Evolutionary conservation across 53 echinoderm and acorn worm genomes (phyloP), one percentile per base, ranked within the genome.

Genomic region (Apostichopus leukothele): DNA sequence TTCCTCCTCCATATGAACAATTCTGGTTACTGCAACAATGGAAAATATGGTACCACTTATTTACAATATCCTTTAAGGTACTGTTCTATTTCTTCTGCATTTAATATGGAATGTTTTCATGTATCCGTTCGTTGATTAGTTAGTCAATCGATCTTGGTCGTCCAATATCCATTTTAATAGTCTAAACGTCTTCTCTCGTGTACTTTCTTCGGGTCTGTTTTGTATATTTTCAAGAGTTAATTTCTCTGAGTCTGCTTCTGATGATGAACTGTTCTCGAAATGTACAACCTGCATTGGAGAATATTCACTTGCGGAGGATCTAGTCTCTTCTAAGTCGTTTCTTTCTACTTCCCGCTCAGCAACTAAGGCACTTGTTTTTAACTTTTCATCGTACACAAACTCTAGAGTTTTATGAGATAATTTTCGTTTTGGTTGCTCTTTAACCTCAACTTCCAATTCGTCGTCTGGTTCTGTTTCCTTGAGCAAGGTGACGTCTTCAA

Each of bases 141-240:
- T 3, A 14, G 71, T 71, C 6, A 71, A 71, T 16, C 71, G 71
- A 19, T 71, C 71, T 19, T 71, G 71, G 20, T 71, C 71, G 20
- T 71, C 71, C 18, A 71, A 71, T 71, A 71, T 71, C 71, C 71
- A 71, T 71, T 71, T 71, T 71, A 71, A 19, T 6, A 71, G n/a
- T 71, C 71, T 14, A 19, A 71, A 18, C 18, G 71, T 71, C 18
- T 71, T 71, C 20, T 71, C 71, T 71, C 71, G 13, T 18, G 71
- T 71, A 71, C 18, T 71, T 19, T 71, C 71, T 71, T 71, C 71
- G 4, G 71, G 71, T 71, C 71, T 71, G n/a, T 5, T 71, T 71
- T 71, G 18, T 71, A 71, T 71, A 71, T 71, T 71, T 71, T 71
- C 71, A 19, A 71, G 71, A 19, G 16, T 71, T 19, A 71, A 6